These are phyloP conservation scores for Rynchops niger DNA, from an alignment of 2,113 vertebrate genomes.

Conservation along the genomic window DNA sequence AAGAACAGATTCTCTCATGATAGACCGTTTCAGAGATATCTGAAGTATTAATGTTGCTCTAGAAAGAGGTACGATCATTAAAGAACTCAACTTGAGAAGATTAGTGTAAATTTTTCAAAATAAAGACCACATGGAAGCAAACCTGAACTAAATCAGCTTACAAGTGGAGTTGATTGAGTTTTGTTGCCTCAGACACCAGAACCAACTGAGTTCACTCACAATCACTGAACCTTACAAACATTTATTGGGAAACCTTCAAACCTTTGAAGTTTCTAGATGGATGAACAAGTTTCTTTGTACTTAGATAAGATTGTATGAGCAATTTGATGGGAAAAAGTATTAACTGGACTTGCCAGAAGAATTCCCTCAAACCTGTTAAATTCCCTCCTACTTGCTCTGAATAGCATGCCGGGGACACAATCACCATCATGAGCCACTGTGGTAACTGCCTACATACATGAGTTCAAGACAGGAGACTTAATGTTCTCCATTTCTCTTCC, in stretches of 20 bases:
- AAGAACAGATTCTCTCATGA: background rate
- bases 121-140: background rate
- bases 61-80: background rate
- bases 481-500: background rate
- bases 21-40: background rate
- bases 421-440: accelerated
- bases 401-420: background rate
- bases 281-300: background rate
- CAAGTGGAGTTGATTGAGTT: background rate
- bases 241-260: background rate
- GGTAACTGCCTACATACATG: background rate
- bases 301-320: background rate
- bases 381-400: background rate
- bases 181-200: background rate
- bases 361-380: background rate
- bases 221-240: background rate
- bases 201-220: background rate
- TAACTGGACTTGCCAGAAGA: background rate
- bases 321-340: background rate
- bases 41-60: background rate
- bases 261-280: background rate
- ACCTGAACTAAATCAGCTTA: background rate
- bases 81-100: background rate
- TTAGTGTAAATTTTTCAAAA: background rate
- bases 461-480: background rate